phyloP scores from a whole-genome alignment of 23 tunicate species.

The Trididemnum miniatum region DNA sequence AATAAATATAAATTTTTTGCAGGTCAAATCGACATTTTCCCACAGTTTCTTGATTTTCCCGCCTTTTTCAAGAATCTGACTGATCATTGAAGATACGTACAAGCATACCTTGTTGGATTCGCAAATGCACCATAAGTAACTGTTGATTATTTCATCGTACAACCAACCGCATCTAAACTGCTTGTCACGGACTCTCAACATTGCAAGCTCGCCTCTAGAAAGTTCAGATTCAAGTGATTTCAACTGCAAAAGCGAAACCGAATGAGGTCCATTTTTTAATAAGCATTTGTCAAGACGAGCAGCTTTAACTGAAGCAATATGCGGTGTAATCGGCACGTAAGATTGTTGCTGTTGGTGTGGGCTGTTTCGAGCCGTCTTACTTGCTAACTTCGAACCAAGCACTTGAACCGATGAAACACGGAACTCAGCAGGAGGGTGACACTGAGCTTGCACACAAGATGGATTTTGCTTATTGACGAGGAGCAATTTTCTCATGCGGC shows the following conservation, averaged over 20 bases:
- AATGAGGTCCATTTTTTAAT: constrained; percentile 36
- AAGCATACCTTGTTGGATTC: background rate
- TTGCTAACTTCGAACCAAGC: too few species aligned
- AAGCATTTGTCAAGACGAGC: background rate
- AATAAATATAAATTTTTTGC: constrained; percentile 16
- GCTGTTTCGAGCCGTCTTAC: too few species aligned
- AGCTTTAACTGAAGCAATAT: background rate
- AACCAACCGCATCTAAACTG: constrained; percentile 29
- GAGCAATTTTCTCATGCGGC: background rate
- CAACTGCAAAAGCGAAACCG: constrained; percentile 20
- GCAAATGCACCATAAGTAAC: constrained; percentile 36
- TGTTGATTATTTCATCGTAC: constrained; percentile 27
- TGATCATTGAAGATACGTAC: constrained; percentile 14
- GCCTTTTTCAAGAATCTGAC: background rate
- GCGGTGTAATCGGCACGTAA: background rate
- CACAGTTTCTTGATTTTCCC: background rate
- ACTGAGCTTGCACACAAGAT: background rate
- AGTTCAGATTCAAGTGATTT: constrained; percentile 27
- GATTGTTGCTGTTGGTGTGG: too few species aligned
- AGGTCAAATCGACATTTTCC: background rate
- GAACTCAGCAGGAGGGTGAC: too few species aligned
- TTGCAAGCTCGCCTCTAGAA: background rate
- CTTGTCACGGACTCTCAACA: constrained; percentile 2
- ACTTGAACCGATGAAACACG: too few species aligned
- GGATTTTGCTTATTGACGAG: background rate